Conservation (phyloP, 2,797 vertebrate species). For the Vireo griseus region DNA sequence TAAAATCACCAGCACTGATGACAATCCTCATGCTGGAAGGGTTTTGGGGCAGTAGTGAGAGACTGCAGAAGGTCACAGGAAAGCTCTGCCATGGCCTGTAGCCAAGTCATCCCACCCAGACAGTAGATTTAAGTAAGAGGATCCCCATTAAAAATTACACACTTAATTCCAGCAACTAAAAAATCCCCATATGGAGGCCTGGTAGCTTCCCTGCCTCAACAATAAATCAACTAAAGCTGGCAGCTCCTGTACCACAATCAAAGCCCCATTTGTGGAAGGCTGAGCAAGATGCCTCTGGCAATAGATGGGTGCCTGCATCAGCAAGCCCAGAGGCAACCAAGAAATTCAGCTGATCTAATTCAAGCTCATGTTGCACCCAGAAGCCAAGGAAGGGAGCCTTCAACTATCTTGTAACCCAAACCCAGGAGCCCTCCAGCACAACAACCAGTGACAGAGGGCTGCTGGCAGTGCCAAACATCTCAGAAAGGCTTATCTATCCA, state of each 20-base stretch:
- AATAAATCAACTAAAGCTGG: not conserved
- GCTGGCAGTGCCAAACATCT: not conserved
- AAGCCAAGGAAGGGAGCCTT: not conserved
- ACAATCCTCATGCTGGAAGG: not conserved
- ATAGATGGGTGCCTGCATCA: not conserved
- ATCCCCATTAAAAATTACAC: not conserved
- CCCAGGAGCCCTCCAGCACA: not conserved
- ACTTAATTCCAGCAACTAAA: not conserved
- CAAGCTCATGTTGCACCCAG: not conserved
- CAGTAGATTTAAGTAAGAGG: not conserved
- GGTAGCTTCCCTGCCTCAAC: not conserved
- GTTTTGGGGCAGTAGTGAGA: not conserved
- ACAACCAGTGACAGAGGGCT: fast-evolving
- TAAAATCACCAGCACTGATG: not conserved
- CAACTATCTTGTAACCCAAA: not conserved
- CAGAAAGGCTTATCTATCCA: not conserved
- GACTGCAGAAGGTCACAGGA: not conserved
- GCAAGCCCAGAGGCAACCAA: not conserved
- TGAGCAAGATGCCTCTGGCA: not conserved
- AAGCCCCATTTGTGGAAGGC: not conserved
- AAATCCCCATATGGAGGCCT: not conserved
- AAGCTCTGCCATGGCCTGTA: not conserved
- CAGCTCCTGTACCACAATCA: not conserved
- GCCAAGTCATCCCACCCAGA: not conserved
- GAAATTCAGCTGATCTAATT: not conserved